Evolutionary conservation across 2,113 vertebrate genomes (phyloP).

Genomic region (Paracanthobrama guichenoti): DNA sequence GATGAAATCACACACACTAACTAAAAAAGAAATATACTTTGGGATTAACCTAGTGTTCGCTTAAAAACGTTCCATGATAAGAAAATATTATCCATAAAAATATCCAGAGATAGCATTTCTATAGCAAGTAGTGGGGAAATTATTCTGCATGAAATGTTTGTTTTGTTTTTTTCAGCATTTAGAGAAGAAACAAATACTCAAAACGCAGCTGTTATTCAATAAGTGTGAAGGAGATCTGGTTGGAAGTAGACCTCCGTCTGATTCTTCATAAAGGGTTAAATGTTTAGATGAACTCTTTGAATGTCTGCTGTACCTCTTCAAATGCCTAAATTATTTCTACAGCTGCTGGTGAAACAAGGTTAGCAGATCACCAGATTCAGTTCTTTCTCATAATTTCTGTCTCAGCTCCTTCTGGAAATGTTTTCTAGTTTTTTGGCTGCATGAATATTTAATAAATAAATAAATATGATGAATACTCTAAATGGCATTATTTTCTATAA

Average conservation of each 20-base stretch:
- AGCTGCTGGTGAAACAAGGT: conserved; percentile 44
- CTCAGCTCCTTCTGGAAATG: background rate
- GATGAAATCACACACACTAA: too few species aligned
- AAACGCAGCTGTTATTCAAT: background rate
- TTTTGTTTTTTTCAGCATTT: background rate
- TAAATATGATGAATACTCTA: background rate
- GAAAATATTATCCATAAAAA: background rate
- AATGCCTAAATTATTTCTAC: conserved; percentile 50
- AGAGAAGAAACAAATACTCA: background rate
- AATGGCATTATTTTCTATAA: background rate
- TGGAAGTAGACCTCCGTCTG: background rate
- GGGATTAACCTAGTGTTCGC: too few species aligned
- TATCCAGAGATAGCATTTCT: background rate
- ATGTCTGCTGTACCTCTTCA: conserved; percentile 37
- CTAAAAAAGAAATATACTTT: too few species aligned
- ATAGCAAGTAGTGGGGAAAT: background rate
- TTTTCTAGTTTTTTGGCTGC: background rate
- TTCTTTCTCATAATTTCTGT: background rate
- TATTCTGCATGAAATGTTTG: too few species aligned
- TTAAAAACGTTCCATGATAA: too few species aligned
- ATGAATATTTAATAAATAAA: background rate
- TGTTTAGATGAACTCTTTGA: background rate
- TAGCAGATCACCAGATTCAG: background rate
- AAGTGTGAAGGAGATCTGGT: too few species aligned
- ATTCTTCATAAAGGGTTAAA: conserved; percentile 2